phyloP scores from a whole-genome alignment of 1,140 invertebrate genomes.

The Chlorops oryzae region DNA sequence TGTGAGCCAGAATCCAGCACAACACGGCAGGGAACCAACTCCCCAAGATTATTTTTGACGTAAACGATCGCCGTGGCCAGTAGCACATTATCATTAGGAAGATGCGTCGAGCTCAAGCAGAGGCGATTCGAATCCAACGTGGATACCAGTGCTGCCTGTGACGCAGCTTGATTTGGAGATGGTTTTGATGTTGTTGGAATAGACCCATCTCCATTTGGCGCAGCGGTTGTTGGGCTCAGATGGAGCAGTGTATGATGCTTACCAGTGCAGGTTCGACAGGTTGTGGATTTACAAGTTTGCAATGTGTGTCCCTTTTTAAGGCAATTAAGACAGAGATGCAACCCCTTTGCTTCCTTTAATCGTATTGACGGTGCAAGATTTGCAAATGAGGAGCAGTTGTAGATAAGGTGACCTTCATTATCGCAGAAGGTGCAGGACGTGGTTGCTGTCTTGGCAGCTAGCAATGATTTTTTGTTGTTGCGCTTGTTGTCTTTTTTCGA shows the following conservation, averaged over 20 bases:
- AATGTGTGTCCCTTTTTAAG: not conserved
- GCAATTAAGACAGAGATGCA: slow-evolving; percentile 8
- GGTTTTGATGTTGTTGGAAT: no score
- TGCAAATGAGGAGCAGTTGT: slow-evolving; percentile 1
- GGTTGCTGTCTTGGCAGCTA: not conserved
- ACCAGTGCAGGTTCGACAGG: not conserved
- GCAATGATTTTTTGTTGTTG: not conserved
- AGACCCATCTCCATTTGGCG: no score
- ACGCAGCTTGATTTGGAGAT: not conserved
- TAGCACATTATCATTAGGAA: no score
- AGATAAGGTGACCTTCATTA: slow-evolving; percentile 4
- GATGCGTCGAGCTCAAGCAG: no score
- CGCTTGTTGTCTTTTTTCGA: no score
- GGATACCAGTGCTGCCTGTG: not conserved
- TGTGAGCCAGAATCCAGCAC: slow-evolving; percentile 11
- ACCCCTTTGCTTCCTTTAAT: slow-evolving; percentile 1
- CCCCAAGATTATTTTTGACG: slow-evolving; percentile 1
- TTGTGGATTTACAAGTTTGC: slow-evolving; percentile 1
- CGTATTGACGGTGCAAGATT: not conserved
- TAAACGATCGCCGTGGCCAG: slow-evolving; percentile 10
- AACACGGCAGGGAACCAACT: slow-evolving; percentile 5
- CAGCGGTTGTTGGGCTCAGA: no score
- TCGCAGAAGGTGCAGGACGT: slow-evolving; percentile 3
- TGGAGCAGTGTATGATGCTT: slow-evolving; percentile 10
- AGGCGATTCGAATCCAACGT: no score